Base-by-base conservation (phyloP, 2,888 invertebrate genomes). In the Drosophila lutescens region DNA sequence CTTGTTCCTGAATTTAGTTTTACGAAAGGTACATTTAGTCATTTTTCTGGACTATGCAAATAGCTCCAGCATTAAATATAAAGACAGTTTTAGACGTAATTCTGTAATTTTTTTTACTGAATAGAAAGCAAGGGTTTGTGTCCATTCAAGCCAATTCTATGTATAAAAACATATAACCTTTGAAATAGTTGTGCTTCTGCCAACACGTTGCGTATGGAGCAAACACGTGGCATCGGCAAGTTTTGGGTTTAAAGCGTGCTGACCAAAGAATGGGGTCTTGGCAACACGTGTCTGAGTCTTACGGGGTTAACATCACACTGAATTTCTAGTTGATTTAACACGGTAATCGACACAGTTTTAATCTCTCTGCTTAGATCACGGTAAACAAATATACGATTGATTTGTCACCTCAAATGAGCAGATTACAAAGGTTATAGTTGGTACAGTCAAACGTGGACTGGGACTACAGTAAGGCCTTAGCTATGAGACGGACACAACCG, bases 351-450 rank as follows among this genome's bases (percentile, higher is more conserved):
- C 88, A 87, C 91, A 86, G 62, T 76, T 81, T 91, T 91, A 78
- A 88, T 91, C 74, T 91, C 90, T 91, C 91, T 91, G 91, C 83
- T 85, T 83, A 77, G 91, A 91, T 91, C 91, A 90, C 86, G 91
- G 91, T 84, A 74, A 77, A 84, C 91, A 91, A 91, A 90, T 86
- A 89, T 86, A 74, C 73, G 58, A 9, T 76, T 1, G 54, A 86
- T 90, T 90, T 90, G 91, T 76, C 86, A 88, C 91, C 91, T 90
- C 91, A 91, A 91, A 91, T 91, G 91, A 82, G 80, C 91, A 91
- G 91, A 91, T 90, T 86, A 84, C 47, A 57, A 59, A 41, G 40
- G 23, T 10, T 34, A 44, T 15, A 38, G 34, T 43, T 47, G 30
- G 88, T 88, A 86, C 76, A 80, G 86, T 78, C 69, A 38, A 26